Percentiles rank a stretch among this genome's conserved stretches.
Conservation (phyloP, 35 echinoderm and acorn worm species). For the Ptychodera flava region DNA sequence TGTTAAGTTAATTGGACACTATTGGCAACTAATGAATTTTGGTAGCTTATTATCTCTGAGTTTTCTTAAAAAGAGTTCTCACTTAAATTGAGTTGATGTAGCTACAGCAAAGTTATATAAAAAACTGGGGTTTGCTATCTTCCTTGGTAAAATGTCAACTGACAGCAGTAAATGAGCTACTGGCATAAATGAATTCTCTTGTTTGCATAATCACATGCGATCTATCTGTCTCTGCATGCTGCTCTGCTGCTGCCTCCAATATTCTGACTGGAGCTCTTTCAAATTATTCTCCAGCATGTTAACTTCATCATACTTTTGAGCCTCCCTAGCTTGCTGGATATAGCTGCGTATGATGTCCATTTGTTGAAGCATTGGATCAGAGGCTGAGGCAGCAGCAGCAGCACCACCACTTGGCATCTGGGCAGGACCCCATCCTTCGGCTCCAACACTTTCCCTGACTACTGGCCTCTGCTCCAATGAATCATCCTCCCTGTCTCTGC, state of each 20-base stretch:
- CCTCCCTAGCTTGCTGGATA: slow-evolving; percentile 67
- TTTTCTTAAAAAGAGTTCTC: too few relatives aligned
- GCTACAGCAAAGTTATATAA: too few relatives aligned
- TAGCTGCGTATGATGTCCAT: slow-evolving; percentile 92
- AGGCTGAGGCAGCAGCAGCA: slow-evolving; percentile 34
- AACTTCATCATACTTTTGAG: slow-evolving; percentile 67
- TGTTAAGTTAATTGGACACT: too few relatives aligned
- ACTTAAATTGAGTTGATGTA: too few relatives aligned
- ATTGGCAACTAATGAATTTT: too few relatives aligned
- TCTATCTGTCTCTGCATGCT: neutral
- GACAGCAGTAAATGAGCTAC: too few relatives aligned
- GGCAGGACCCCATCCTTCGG: slow-evolving; percentile 52
- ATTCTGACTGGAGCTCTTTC: slow-evolving; percentile 43
- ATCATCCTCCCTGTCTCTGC: neutral
- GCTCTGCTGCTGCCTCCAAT: neutral
- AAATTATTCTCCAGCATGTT: slow-evolving; percentile 87
- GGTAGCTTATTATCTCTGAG: too few relatives aligned
- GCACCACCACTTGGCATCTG: slow-evolving; percentile 38
- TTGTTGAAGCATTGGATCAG: slow-evolving; percentile 87
- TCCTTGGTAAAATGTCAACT: too few relatives aligned
- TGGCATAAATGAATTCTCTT: too few relatives aligned
- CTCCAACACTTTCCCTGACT: slow-evolving; percentile 3
- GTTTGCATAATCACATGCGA: neutral
- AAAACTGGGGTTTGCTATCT: too few relatives aligned
- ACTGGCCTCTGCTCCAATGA: neutral